Evolutionary conservation across 2,113 vertebrate species (phyloP).

Genomic region (Spea bombifrons): DNA sequence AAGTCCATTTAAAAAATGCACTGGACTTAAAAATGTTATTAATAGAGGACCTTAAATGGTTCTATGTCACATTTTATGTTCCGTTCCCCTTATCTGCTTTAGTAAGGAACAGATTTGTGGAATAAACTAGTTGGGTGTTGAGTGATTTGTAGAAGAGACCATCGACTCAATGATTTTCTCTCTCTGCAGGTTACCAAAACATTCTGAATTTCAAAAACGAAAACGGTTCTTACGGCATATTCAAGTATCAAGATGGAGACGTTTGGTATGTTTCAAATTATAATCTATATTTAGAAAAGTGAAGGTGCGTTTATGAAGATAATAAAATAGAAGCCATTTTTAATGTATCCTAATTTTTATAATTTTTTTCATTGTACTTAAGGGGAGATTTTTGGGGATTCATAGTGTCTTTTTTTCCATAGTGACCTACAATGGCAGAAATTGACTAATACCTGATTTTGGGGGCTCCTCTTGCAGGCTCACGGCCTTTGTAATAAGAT

Average conservation of each 20-base stretch:
- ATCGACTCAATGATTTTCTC: background rate
- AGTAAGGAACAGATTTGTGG: no score
- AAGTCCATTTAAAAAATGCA: background rate
- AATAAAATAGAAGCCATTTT: background rate
- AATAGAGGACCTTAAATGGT: no score
- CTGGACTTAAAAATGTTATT: no score
- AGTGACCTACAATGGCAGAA: background rate
- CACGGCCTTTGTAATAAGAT: constrained; percentile 60
- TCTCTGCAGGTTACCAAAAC: constrained; percentile 65
- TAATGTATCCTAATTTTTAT: background rate
- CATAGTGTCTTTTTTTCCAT: background rate
- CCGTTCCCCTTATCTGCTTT: no score
- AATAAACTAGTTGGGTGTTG: no score
- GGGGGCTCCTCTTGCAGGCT: constrained; percentile 52
- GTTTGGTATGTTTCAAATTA: constrained; percentile 62
- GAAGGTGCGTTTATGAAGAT: background rate
- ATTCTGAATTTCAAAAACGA: constrained; percentile 63
- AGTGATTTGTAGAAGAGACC: no score
- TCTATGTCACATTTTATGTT: no score
- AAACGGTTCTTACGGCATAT: constrained; percentile 67
- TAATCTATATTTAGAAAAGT: background rate
- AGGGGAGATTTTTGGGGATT: background rate
- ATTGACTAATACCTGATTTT: background rate
- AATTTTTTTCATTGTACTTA: background rate
- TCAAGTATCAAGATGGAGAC: constrained; percentile 60